phyloP scores from a whole-genome alignment of 2,888 invertebrate genomes.

The Heliconius hortense region DNA sequence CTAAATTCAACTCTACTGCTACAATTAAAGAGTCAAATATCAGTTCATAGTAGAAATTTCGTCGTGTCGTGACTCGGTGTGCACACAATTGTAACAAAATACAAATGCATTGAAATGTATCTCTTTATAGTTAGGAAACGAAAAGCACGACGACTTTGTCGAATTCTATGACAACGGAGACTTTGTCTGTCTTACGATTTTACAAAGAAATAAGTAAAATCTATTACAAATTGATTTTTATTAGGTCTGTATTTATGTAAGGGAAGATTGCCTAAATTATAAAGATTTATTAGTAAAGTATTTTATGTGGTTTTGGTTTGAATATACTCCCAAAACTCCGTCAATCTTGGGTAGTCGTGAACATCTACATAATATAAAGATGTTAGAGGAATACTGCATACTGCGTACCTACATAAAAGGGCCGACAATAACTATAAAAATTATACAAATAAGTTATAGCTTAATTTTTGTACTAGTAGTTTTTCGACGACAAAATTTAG shows the following conservation, averaged over 20 bases:
- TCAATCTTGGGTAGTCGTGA: not conserved
- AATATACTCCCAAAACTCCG: not conserved
- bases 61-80: constrained; percentile 30
- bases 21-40: constrained; percentile 21
- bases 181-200: constrained; percentile 17
- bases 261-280: not conserved
- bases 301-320: not conserved
- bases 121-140: constrained; percentile 34
- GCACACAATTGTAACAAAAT: constrained; percentile 30
- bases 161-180: constrained; percentile 17
- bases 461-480: not conserved
- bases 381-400: not conserved
- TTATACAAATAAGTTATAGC: not conserved
- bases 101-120: constrained; percentile 35
- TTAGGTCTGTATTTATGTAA: not conserved
- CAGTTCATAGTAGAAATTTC: constrained; percentile 14
- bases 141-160: constrained; percentile 30
- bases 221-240: not conserved
- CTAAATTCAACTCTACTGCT: constrained; percentile 17
- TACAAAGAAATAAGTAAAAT: not conserved
- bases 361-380: not conserved
- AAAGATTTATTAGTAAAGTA: not conserved
- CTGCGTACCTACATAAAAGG: too few relatives aligned
- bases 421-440: not conserved
- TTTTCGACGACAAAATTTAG: not conserved